Percentiles rank a stretch among this genome's conserved stretches.
Evolutionary conservation across 2,113 vertebrate genomes (phyloP).

Genomic region (Octodon degus): DNA sequence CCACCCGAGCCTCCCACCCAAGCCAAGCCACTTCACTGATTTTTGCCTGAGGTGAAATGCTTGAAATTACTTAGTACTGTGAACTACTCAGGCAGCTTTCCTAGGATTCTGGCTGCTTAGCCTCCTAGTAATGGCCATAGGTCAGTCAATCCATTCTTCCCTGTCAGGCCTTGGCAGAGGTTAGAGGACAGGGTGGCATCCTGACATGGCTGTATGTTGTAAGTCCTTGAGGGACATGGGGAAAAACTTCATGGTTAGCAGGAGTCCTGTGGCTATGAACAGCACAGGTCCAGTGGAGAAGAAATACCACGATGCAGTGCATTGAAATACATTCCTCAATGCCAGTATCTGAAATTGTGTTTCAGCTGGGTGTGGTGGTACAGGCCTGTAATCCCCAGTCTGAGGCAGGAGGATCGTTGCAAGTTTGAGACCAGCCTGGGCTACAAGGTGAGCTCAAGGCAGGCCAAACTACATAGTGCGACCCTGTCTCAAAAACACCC

Average conservation of each 20-base stretch:
- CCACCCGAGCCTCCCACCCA: not conserved
- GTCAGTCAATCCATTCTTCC: constrained; percentile 2
- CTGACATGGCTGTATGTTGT: not conserved
- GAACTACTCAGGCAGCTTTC: not conserved
- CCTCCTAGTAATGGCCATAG: not conserved
- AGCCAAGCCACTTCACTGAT: not conserved
- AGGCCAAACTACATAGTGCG: too few species aligned
- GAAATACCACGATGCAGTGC: not conserved
- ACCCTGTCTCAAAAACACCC: too few species aligned
- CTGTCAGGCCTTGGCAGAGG: not conserved
- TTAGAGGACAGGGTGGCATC: not conserved
- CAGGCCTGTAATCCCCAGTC: too few species aligned
- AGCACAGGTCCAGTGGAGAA: too few species aligned
- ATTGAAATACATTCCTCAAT: not conserved
- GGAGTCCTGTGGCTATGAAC: not conserved
- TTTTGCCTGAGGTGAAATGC: not conserved
- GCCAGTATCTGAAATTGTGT: not conserved
- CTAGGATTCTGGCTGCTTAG: not conserved
- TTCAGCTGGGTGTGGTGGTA: too few species aligned
- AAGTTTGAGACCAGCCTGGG: too few species aligned
- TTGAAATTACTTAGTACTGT: constrained; percentile 60
- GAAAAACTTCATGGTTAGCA: not conserved
- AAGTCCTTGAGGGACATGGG: not conserved
- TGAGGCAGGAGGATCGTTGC: too few species aligned
- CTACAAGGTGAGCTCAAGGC: too few species aligned